Evolutionary conservation across 64 coral and sea anemone genomes (phyloP), one percentile per base, ranked within the genome.

Genomic region (Montipora efflorescens): DNA sequence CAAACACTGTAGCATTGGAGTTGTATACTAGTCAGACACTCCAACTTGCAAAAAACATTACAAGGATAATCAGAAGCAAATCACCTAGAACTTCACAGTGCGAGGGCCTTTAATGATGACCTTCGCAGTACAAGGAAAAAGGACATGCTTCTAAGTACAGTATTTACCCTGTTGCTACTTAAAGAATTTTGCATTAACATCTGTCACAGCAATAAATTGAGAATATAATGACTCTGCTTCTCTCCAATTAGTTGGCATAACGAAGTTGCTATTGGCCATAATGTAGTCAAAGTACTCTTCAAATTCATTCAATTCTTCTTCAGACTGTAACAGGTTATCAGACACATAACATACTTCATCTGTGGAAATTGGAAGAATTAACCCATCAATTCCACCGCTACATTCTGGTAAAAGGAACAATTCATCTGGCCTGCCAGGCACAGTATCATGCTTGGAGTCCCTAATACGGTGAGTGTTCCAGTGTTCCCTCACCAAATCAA

Each of bases 381-480:
- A 59, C 67, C 82, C 82, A 85, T 85, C 82, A 13, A 85, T 68
- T 85, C 82, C 82, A n/a, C 82, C 82, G 47, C 47, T 28, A 47
- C 82, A 85, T 47, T 85, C 82, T 36, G 61, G 82, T 85, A 85
- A 85, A 68, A 85, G 47, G 43, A 67, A 68, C 50, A 85, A 85
- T 85, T 85, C 82, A 85, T 69, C 82, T 21, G 82, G 82, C 53
- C 53, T 57, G 53, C 53, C 53, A 57, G 53, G 53, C 53, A 57
- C 53, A 57, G 53, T 5, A 57, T 85, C 46, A 85, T 85, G 82
- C 82, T 68, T 85, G 18, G 82, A 85, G 28, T 85, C 67, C 47
- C 82, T 14, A 69, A 85, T 85, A 69, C 67, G 82, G 67, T 85
- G 82, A 36, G 82, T 67, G 82, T 85, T 85, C 82, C 82, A 85